Percentiles rank a stretch among this genome's conserved stretches.
Evolutionary conservation across 1,140 invertebrate genomes (phyloP).

Genomic region (Bombus confusus): DNA sequence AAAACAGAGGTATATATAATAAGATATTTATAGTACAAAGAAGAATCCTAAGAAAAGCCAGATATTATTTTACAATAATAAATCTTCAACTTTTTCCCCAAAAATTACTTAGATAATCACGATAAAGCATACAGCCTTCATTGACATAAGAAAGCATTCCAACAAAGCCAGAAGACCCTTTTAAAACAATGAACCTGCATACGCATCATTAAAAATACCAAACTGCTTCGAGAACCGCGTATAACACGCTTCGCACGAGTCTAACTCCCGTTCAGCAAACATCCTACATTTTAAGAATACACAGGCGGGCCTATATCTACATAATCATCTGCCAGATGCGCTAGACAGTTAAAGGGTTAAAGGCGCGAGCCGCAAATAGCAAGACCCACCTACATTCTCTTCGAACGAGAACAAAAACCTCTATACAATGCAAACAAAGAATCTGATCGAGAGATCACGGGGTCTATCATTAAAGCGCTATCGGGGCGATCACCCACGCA

Average conservation of each 20-base stretch:
- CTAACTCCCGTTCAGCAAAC: not conserved
- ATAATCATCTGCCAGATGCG: slow-evolving; percentile 1
- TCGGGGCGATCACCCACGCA: slow-evolving; percentile 31
- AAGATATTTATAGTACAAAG: not conserved
- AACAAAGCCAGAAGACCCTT: not conserved
- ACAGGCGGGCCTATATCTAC: not conserved
- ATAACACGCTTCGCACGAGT: not conserved
- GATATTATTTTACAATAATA: not conserved
- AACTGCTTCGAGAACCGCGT: not conserved
- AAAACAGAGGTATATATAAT: not conserved
- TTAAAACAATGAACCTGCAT: not conserved
- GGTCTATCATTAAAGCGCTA: slow-evolving; percentile 6
- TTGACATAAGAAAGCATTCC: not conserved
- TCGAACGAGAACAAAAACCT: not conserved
- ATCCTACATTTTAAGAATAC: not conserved
- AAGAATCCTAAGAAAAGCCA: not conserved
- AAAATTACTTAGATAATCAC: not conserved
- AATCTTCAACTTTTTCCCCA: not conserved
- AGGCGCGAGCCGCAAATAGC: not conserved
- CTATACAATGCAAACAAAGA: not conserved
- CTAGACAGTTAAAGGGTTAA: slow-evolving; percentile 8
- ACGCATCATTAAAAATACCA: not conserved
- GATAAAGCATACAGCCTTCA: not conserved
- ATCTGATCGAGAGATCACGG: not conserved
- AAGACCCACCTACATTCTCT: not conserved